phyloP scores from a whole-genome alignment of 2,888 invertebrate genomes.

The Hydriomena furcata region DNA sequence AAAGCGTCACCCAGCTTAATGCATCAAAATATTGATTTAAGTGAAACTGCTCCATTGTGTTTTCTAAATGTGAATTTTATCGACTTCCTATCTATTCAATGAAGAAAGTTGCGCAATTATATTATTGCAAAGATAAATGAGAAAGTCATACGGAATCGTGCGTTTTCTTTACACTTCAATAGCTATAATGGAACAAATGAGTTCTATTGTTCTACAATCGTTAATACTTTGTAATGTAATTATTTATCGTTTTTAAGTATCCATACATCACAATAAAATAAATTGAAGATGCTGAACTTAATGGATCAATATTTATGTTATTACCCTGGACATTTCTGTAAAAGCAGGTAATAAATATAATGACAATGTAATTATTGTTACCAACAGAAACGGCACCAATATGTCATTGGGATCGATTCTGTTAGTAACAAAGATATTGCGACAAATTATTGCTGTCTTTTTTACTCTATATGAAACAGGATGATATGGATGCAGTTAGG shows the following conservation, averaged over 20 bases:
- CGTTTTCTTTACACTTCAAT: slow-evolving; percentile 35
- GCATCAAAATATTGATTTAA: neutral
- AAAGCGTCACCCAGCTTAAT: too few relatives aligned
- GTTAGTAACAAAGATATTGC: too few relatives aligned
- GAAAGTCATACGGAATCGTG: slow-evolving; percentile 43
- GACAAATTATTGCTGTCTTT: too few relatives aligned
- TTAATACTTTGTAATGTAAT: neutral
- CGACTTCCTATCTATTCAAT: slow-evolving; percentile 10
- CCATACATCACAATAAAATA: neutral
- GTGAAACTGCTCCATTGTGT: slow-evolving; percentile 1
- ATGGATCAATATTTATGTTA: neutral
- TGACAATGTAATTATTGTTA: too few relatives aligned
- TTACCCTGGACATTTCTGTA: too few relatives aligned
- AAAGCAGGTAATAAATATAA: too few relatives aligned
- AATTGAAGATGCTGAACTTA: neutral
- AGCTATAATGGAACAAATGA: slow-evolving; percentile 24
- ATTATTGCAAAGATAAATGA: slow-evolving; percentile 40
- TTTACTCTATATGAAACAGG: too few relatives aligned
- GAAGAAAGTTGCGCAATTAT: slow-evolving; percentile 38
- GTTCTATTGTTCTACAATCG: slow-evolving; percentile 28
- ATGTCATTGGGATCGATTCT: too few relatives aligned
- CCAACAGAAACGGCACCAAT: too few relatives aligned
- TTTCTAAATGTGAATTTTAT: slow-evolving; percentile 6
- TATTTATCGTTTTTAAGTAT: neutral
- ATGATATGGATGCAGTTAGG: too few relatives aligned